Conservation (phyloP, 2,113 vertebrate genomes). For the Salvator merianae region DNA sequence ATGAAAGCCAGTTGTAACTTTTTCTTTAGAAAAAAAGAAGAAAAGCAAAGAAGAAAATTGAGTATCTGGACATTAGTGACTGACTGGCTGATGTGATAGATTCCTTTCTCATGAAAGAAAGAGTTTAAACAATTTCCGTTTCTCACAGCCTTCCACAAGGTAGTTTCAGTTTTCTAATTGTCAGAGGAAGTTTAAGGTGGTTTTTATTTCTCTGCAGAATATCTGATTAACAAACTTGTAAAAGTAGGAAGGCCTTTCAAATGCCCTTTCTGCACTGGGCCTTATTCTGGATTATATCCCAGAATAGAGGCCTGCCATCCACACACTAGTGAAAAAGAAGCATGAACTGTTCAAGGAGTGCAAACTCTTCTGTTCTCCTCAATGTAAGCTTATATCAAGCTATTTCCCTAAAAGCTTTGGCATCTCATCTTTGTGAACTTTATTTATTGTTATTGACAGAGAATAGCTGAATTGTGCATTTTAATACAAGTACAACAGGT, state of each 20-base stretch:
- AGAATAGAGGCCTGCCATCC: too few species aligned
- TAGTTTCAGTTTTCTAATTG: slow-evolving; percentile 64
- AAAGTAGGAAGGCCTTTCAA: slow-evolving; percentile 31
- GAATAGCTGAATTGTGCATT: too few species aligned
- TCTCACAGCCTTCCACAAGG: slow-evolving; percentile 53
- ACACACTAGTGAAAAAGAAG: too few species aligned
- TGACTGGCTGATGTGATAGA: slow-evolving; percentile 70
- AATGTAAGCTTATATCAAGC: neutral
- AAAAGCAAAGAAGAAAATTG: slow-evolving; percentile 54
- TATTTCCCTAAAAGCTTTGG: neutral
- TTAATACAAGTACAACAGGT: too few species aligned
- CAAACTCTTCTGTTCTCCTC: neutral
- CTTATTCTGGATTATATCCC: too few species aligned
- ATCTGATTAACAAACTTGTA: slow-evolving; percentile 43
- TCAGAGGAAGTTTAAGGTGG: slow-evolving; percentile 43
- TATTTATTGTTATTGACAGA: neutral
- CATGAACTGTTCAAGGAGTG: neutral
- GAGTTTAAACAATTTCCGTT: slow-evolving; percentile 67
- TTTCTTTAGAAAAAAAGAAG: neutral
- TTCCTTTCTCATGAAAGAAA: slow-evolving; percentile 68
- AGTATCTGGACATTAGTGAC: slow-evolving; percentile 63
- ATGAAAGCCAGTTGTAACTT: slow-evolving; percentile 80
- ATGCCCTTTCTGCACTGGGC: too few species aligned
- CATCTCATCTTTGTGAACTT: neutral
- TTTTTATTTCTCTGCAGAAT: slow-evolving; percentile 1